Base-by-base conservation (phyloP, 2,797 vertebrate species). In the Coreius guichenoti region DNA sequence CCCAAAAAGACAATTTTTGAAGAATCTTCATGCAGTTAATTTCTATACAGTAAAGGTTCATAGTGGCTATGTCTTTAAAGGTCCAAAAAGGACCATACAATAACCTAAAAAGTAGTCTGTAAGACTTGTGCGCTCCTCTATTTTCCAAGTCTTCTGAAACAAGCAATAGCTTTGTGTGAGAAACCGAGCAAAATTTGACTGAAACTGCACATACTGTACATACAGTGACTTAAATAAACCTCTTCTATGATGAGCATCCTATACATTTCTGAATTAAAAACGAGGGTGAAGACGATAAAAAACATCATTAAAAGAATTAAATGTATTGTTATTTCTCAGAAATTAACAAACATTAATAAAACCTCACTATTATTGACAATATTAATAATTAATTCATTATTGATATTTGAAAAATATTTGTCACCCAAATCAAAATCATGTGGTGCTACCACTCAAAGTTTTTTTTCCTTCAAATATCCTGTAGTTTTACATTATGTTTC, bases 231-330 rank as follows among this genome's bases (percentile, higher is more conserved):
- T 33, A 9, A 63, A 63, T 63, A 26, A 67, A 67, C 16, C 8
- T 67, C 63, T 19, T 33, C 2, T 65, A 6, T 31, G 29, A 33
- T 33, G 16, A 67, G 29, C 63, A 33, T 33, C 5, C 63, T 33
- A 67, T 19, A 33, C 3, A 19, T 33, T 33, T 67, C 29, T 67
- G 63, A 33, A 31, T 19, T 45, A 8, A 45, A n/a, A 70, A 14
- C 14, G 12, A 43, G 11, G 23, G 12, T 12, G 36, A 5, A 39
- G 11, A 5, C 8, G 14, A 12, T 3, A 63, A 58, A 63, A 36
- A 23, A 2, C n/a, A 7, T 45, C 13, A n/a, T 12, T 72, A 4
- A 45, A 26, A 1, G 0, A 45, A n/a, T n/a, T 0, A n/a, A 16
- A 72, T 45, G 6, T 8, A 8, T 45, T 45, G n/a, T 29, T n/a